Base-by-base conservation (phyloP, 2,888 invertebrate genomes). In the Drosophila quasianomalipes region DNA sequence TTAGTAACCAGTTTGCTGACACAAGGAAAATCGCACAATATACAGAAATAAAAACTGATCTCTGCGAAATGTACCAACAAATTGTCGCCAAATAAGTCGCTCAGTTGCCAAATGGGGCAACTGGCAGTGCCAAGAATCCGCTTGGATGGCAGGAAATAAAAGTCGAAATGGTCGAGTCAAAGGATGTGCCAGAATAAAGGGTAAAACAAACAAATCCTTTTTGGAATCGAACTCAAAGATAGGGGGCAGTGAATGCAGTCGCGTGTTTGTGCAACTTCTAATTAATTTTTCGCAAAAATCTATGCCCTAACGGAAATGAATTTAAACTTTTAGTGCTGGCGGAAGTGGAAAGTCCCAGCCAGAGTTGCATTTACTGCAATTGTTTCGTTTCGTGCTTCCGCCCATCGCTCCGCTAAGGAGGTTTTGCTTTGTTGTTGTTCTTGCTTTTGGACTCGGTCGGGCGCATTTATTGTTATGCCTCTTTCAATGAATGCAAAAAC, bases 261-360 rank as follows among this genome's bases (percentile, higher is more conserved):
- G 78, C 88, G 77, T 87, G 79, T 72, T 74, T 70, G 58, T 73
- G 76, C 69, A 84, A 86, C 81, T 86, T 82, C 87, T 89, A 89
- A 86, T 89, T 89, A 86, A 89, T 85, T 85, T 83, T 82, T 71
- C 59, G 68, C 55, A 79, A 65, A 72, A 72, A 82, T 77, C 74
- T 73, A 65, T 70, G 70, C 79, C 63, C 54, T 12, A 66, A 57
- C 90, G 91, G 90, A 90, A 90, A 90, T 90, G 84, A 89, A 87
- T 82, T 89, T 82, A 82, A 90, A 84, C 90, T 90, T 91, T 91
- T 66, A 77, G 75, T 66, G 71, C 79, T 61, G 67, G 57, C 74
- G 81, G 87, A 89, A 86, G 83, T 81, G 67, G 51, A 73, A 79
- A 85, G 76, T 79, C 77, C 54, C 62, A 58, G 68, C 57, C 76